These are phyloP conservation scores for Vanessa tameamea DNA, from an alignment of 1,140 invertebrate species.

Conservation along the genomic window DNA sequence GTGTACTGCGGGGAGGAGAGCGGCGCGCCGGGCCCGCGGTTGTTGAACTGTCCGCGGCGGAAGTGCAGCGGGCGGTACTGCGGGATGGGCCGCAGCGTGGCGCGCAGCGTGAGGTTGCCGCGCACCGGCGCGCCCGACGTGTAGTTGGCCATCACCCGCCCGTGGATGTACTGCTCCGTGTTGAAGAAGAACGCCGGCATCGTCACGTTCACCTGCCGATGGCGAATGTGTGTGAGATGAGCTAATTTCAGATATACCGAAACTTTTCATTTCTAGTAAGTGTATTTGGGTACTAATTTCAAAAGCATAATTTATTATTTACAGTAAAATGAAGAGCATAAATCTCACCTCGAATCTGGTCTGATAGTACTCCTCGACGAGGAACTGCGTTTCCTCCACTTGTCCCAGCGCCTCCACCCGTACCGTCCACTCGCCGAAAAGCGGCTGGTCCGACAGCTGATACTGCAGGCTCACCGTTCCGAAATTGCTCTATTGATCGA, in stretches of 20 bases:
- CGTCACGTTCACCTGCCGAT: slow-evolving; percentile 92
- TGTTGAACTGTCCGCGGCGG: slow-evolving; percentile 22
- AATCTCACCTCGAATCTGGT: slow-evolving; percentile 88
- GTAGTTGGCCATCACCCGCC: slow-evolving; percentile 95
- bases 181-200: slow-evolving; percentile 96
- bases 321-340: too few relatives aligned
- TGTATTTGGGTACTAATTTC: too few relatives aligned
- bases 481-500: slow-evolving; percentile 86
- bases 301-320: too few relatives aligned
- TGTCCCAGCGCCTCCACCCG: slow-evolving; percentile 93
- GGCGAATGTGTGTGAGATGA: neutral
- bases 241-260: too few relatives aligned
- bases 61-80: slow-evolving; percentile 77
- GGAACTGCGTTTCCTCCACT: slow-evolving; percentile 91
- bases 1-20: slow-evolving; percentile 45
- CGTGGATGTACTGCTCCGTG: slow-evolving; percentile 90
- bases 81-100: slow-evolving; percentile 86
- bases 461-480: slow-evolving; percentile 95
- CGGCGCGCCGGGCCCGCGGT: slow-evolving; percentile 26
- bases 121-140: slow-evolving; percentile 91
- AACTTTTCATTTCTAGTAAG: too few relatives aligned
- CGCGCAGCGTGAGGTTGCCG: slow-evolving; percentile 93
- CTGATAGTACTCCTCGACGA: slow-evolving; percentile 97
- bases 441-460: slow-evolving; percentile 93
- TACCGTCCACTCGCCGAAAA: slow-evolving; percentile 95